Evolutionary conservation across 2,888 invertebrate genomes (phyloP).

Genomic region (Drosophila buzzatii): DNA sequence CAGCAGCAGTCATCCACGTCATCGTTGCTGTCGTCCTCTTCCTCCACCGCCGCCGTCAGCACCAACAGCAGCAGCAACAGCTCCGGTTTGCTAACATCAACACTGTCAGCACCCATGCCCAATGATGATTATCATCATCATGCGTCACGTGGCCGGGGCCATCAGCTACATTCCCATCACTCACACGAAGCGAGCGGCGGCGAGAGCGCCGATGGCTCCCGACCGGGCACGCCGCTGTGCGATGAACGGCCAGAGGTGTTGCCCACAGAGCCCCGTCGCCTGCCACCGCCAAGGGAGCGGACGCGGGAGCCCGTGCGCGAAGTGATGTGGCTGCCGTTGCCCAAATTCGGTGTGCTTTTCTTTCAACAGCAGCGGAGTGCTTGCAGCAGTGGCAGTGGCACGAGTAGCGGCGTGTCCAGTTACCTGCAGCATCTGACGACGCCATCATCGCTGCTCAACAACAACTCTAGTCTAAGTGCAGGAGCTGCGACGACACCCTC

Average conservation of each 20-base stretch:
- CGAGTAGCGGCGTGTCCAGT: slow-evolving; percentile 34
- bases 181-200: slow-evolving; percentile 87
- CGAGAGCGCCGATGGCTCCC: slow-evolving; percentile 89
- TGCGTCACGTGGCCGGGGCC: slow-evolving; percentile 86
- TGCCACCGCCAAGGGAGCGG: slow-evolving; percentile 87
- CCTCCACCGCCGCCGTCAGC: not conserved
- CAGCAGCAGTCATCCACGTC: slow-evolving; percentile 20
- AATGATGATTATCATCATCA: slow-evolving; percentile 84
- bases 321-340: slow-evolving; percentile 93
- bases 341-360: slow-evolving; percentile 93
- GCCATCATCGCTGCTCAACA: slow-evolving; percentile 56
- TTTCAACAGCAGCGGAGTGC: slow-evolving; percentile 83
- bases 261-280: slow-evolving; percentile 91
- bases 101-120: slow-evolving; percentile 61
- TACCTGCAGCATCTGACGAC: slow-evolving; percentile 57
- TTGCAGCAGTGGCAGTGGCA: slow-evolving; percentile 15
- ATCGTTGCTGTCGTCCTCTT: slow-evolving; percentile 10
- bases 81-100: slow-evolving; percentile 32
- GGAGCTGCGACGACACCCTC: slow-evolving; percentile 57
- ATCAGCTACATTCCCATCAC: slow-evolving; percentile 86
- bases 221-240: slow-evolving; percentile 94
- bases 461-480: slow-evolving; percentile 83
- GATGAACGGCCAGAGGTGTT: slow-evolving; percentile 92
- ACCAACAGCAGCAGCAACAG: slow-evolving; percentile 44
- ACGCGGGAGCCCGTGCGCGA: slow-evolving; percentile 86